Evolutionary conservation across 2,797 vertebrate species (phyloP), one percentile per base, ranked within the genome.

Genomic region (Liparis tanakae): DNA sequence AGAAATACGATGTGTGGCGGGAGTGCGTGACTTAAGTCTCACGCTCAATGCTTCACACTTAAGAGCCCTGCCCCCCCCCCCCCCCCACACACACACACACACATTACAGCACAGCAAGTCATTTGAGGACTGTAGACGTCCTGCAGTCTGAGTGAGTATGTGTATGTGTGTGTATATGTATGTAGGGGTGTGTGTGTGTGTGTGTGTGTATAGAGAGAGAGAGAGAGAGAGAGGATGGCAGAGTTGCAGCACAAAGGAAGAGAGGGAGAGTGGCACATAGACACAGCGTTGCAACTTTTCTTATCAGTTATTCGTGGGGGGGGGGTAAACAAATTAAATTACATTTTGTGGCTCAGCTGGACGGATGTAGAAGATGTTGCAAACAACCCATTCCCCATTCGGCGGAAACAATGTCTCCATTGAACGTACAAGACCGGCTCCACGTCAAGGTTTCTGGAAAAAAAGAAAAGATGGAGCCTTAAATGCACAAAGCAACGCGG

Each of bases 91-190:
- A n/a, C n/a, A 1, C 71, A 59, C 56, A 53, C 18, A 44, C 56
- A 34, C 12, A 48, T 30, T 30, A 30, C 25, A 30, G 25, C 50
- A 20, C 39, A 30, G 25, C 41, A 18, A 58, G 59, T 64, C 70
- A 46, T 70, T 62, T 72, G 67, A 78, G 34, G 41, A 39, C 63
- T 58, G 22, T 58, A 22, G 50, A 58, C 14, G 53, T 58, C 36
- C 59, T 70, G 60, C 65, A 69, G 56, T 51, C 12, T 51, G 50
- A 22, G 41, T 43, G 51, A 60, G 56, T 13, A 13, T 15, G 46
- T 48, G 46, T 18, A 6, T 18, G 43, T 46, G 13, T 3, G 12
- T 46, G 3, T 30, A 30, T 30, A 3, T 46, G 3, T 30, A 30
- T 30, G 25, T 30, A 30, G 25, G 25, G 25, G 25, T 30, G 43